Conservation (phyloP, 2,888 invertebrate species). For the Hemaris fuciformis region DNA sequence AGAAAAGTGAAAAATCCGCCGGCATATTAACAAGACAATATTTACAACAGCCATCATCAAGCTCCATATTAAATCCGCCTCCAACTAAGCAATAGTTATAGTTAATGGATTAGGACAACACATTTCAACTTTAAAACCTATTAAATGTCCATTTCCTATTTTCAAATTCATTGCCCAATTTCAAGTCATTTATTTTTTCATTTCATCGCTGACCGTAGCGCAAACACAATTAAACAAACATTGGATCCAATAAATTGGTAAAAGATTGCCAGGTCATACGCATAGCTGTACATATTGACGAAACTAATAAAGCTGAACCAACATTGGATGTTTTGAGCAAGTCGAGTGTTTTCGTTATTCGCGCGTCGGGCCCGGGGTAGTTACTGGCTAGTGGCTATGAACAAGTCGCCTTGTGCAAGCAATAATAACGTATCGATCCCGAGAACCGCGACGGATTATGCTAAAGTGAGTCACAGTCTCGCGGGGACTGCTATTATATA, state of each 20-base stretch:
- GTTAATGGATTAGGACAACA: too few species aligned
- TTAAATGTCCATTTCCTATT: too few species aligned
- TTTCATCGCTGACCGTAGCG: too few species aligned
- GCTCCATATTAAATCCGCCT: too few species aligned
- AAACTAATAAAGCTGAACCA: conserved; percentile 10
- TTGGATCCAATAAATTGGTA: not conserved
- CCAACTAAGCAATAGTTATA: too few species aligned
- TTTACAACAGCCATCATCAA: too few species aligned
- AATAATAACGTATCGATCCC: conserved; percentile 8
- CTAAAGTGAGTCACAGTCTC: not conserved
- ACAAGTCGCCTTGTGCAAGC: not conserved
- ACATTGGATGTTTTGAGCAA: not conserved
- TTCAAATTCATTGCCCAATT: too few species aligned
- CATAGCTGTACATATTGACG: not conserved
- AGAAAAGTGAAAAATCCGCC: too few species aligned
- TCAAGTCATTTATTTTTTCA: not conserved
- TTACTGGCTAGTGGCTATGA: too few species aligned
- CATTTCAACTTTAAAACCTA: too few species aligned
- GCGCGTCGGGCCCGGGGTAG: not conserved
- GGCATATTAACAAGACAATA: not conserved
- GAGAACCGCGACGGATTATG: not conserved
- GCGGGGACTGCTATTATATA: not conserved
- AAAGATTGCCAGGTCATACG: not conserved
- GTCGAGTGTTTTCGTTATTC: conserved; percentile 2
- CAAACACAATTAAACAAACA: not conserved